Conservation (phyloP, 2,888 invertebrate genomes). For the Rhimphoctona megacephalus region DNA sequence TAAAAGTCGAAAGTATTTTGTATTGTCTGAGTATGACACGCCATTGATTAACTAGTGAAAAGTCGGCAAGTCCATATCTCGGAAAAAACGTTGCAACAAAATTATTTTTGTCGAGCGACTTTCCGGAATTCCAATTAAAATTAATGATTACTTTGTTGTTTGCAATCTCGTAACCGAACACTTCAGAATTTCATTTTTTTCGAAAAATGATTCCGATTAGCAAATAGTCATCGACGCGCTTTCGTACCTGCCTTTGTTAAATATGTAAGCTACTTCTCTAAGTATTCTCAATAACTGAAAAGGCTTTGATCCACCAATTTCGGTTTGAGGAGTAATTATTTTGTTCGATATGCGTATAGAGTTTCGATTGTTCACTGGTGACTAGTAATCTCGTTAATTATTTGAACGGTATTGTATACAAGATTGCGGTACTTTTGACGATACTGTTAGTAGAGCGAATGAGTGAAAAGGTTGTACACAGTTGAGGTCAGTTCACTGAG, state of each 20-base stretch:
- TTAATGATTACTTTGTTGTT: not conserved
- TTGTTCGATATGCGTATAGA: not conserved
- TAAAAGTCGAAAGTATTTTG: not conserved
- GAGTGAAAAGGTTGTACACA: constrained; percentile 39
- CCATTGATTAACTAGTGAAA: not conserved
- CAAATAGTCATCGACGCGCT: not conserved
- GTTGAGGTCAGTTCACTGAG: constrained; percentile 58
- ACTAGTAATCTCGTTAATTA: constrained; percentile 43
- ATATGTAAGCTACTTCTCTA: not conserved
- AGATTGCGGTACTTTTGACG: constrained; percentile 45
- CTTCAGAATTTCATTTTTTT: not conserved
- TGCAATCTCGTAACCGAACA: not conserved
- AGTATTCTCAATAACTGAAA: not conserved
- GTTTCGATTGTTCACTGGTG: constrained; percentile 14
- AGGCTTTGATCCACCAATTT: not conserved
- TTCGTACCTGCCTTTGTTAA: not conserved
- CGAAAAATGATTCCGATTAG: not conserved
- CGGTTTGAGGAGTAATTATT: not conserved
- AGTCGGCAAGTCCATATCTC: not conserved
- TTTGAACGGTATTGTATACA: constrained; percentile 28
- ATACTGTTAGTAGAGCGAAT: constrained; percentile 45
- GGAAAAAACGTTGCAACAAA: not conserved
- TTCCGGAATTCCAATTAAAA: not conserved
- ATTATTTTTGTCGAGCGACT: not conserved
- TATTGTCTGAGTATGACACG: not conserved